These are phyloP conservation scores for Drosophila grimshawi DNA, from an alignment of 1,140 invertebrate species.

Conservation along the genomic window DNA sequence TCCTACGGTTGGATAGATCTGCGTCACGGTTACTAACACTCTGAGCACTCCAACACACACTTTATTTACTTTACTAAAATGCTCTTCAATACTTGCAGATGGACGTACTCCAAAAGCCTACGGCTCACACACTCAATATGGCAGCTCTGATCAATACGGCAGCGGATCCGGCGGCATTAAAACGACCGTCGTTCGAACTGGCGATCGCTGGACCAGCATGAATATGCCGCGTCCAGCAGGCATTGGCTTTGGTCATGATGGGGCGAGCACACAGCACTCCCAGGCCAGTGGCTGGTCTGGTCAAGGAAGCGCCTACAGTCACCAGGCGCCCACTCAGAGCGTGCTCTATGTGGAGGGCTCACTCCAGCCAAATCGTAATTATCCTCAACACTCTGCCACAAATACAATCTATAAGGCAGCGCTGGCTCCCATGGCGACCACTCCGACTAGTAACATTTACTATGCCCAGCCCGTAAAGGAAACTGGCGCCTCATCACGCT, in stretches of 20 bases:
- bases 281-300: slow-evolving; percentile 44
- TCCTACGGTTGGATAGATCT: slow-evolving; percentile 42
- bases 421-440: slow-evolving; percentile 60
- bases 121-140: slow-evolving; percentile 2
- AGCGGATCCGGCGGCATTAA: slow-evolving; percentile 36
- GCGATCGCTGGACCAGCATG: slow-evolving; percentile 76
- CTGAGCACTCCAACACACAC: not conserved
- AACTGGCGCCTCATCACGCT: slow-evolving; percentile 33
- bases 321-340: slow-evolving; percentile 52
- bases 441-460: slow-evolving; percentile 32
- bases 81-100: slow-evolving; percentile 40
- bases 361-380: slow-evolving; percentile 77
- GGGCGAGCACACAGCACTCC: not conserved
- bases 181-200: slow-evolving; percentile 17
- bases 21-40: slow-evolving; percentile 65
- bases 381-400: slow-evolving; percentile 39
- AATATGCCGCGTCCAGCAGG: slow-evolving; percentile 68
- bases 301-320: slow-evolving; percentile 46
- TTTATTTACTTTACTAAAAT: slow-evolving; percentile 4
- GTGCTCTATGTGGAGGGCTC: slow-evolving; percentile 74
- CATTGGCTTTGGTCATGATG: slow-evolving; percentile 38
- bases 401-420: slow-evolving; percentile 56
- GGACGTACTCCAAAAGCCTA: slow-evolving; percentile 55
- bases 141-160: slow-evolving; percentile 34
- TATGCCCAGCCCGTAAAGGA: slow-evolving; percentile 65